These are phyloP conservation scores for Cairina moschata DNA, from an alignment of 2,113 vertebrate species.

Conservation along the genomic window DNA sequence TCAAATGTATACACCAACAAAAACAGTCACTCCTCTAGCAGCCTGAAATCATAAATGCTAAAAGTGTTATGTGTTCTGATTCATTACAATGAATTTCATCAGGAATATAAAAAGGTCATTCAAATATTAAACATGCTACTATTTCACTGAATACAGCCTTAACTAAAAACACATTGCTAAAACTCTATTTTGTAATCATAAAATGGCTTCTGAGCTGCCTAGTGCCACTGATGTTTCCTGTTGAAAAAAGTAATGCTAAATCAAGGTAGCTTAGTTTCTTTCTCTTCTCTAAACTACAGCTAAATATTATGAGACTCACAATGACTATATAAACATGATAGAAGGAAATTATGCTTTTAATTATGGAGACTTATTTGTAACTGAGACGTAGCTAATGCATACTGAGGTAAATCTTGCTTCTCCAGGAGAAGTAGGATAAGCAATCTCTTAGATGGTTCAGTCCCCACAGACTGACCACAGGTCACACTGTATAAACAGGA, in stretches of 20 bases:
- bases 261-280: not conserved
- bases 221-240: not conserved
- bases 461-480: not conserved
- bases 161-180: not conserved
- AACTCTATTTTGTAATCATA: not conserved
- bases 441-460: not conserved
- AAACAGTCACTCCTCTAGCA: not conserved
- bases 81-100: not conserved
- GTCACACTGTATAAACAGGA: not conserved
- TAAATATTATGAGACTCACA: not conserved
- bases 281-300: not conserved
- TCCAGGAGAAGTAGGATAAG: not conserved
- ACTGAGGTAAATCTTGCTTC: not conserved
- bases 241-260: not conserved
- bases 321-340: not conserved
- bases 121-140: not conserved
- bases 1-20: slow-evolving; percentile 32
- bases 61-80: not conserved
- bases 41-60: not conserved
- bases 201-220: not conserved
- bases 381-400: not conserved
- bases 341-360: not conserved
- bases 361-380: not conserved
- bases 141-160: not conserved
- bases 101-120: not conserved